phyloP scores from a whole-genome alignment of 2,888 invertebrate species.

The Xylota sylvarum region DNA sequence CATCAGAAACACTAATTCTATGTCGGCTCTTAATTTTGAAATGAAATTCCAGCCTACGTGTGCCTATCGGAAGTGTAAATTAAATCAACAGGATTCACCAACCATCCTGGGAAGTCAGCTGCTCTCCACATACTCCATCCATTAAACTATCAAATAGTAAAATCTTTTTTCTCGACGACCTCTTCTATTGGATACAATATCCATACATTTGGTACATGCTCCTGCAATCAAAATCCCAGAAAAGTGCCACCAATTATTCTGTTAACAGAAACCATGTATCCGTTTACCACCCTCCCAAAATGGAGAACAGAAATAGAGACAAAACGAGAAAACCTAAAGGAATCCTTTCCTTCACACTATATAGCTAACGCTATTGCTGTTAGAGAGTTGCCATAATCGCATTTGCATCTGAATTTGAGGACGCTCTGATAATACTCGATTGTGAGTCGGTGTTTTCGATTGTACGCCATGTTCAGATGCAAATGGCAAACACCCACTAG shows the following conservation, averaged over 20 bases:
- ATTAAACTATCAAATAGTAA: neutral
- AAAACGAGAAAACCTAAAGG: slow-evolving; percentile 13
- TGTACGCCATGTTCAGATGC: slow-evolving; percentile 31
- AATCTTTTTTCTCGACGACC: neutral
- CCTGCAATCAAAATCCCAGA: slow-evolving; percentile 21
- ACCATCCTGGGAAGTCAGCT: slow-evolving; percentile 18
- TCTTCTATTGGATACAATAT: slow-evolving; percentile 1
- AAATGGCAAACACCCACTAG: slow-evolving; percentile 2
- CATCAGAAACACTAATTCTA: neutral
- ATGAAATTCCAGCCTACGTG: neutral
- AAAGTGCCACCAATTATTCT: slow-evolving; percentile 45
- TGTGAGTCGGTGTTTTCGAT: slow-evolving; percentile 29
- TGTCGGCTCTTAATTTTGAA: neutral
- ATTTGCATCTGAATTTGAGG: slow-evolving; percentile 55
- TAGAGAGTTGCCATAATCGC: slow-evolving; percentile 31
- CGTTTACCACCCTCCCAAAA: neutral
- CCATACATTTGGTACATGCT: neutral
- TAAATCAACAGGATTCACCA: slow-evolving; percentile 3
- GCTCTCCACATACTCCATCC: slow-evolving; percentile 14
- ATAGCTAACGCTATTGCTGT: neutral
- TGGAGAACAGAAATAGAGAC: neutral
- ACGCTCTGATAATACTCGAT: slow-evolving; percentile 31
- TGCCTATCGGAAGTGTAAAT: neutral
- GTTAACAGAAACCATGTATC: slow-evolving; percentile 33
- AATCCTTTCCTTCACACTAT: slow-evolving; percentile 5